Evolutionary conservation across 2,888 invertebrate species (phyloP).

Genomic region (Eugnorisma glareosa): DNA sequence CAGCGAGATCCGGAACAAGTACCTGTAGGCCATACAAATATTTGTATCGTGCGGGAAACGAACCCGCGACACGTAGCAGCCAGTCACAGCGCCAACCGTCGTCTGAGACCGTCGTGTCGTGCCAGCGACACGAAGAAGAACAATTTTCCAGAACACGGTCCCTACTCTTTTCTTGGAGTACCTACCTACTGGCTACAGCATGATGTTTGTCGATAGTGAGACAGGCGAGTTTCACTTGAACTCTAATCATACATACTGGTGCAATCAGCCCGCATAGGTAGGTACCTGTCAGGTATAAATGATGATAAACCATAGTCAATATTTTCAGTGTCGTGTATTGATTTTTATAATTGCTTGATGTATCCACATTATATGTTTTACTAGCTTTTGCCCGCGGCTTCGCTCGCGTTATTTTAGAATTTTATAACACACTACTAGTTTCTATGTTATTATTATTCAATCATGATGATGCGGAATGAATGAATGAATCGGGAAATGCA

Average conservation of each 20-base stretch:
- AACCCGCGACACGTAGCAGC: too few relatives aligned
- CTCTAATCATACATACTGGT: slow-evolving; percentile 4
- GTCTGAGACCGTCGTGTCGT: background rate
- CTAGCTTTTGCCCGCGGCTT: too few relatives aligned
- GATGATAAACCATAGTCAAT: slow-evolving; percentile 22
- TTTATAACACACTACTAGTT: too few relatives aligned
- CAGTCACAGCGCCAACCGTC: too few relatives aligned
- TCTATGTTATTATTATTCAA: too few relatives aligned
- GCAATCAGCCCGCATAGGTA: slow-evolving; percentile 38
- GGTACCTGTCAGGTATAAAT: background rate
- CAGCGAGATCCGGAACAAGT: too few relatives aligned
- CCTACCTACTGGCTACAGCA: background rate
- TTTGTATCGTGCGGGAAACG: too few relatives aligned
- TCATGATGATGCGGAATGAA: too few relatives aligned
- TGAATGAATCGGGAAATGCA: too few relatives aligned
- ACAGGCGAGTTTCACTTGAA: slow-evolving; percentile 7
- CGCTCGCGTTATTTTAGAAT: too few relatives aligned
- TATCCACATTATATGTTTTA: background rate
- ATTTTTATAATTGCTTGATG: slow-evolving; percentile 12
- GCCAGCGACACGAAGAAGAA: background rate
- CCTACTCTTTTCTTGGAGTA: background rate
- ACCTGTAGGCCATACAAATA: too few relatives aligned
- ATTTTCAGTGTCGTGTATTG: background rate
- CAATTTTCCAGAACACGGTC: background rate
- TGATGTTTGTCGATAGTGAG: slow-evolving; percentile 2